Conservation (phyloP, 2,113 vertebrate species). For the Tetrax tetrax region DNA sequence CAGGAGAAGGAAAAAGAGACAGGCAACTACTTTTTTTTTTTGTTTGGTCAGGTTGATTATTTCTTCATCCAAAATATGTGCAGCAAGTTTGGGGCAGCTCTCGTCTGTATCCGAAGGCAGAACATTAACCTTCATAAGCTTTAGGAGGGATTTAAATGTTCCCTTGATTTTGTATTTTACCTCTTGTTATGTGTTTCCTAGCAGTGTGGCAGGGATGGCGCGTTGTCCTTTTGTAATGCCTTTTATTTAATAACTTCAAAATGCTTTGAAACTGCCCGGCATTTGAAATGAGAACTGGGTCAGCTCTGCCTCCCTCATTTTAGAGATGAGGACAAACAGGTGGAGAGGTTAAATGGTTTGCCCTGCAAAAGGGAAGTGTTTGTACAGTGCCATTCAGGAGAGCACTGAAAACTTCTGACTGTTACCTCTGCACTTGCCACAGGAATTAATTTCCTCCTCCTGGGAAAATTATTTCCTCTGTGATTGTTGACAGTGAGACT, state of each 20-base stretch:
- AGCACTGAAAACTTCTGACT: background rate
- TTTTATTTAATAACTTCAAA: constrained; percentile 26
- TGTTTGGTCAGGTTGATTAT: background rate
- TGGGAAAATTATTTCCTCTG: background rate
- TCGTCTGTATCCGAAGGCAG: background rate
- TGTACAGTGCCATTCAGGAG: background rate
- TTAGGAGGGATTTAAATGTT: constrained; percentile 1
- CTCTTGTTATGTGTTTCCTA: background rate
- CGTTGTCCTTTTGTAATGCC: background rate
- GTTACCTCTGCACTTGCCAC: background rate
- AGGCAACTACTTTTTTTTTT: background rate
- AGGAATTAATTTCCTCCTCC: constrained; percentile 17
- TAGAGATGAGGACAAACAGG: constrained; percentile 22
- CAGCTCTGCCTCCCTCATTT: constrained; percentile 53
- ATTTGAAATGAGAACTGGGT: constrained; percentile 24
- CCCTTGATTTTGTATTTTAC: background rate
- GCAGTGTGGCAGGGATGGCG: background rate
- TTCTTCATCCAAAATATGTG: background rate
- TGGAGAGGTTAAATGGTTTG: constrained; percentile 48
- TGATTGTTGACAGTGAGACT: background rate
- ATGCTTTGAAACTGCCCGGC: background rate
- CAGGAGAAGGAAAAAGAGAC: background rate
- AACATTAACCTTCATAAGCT: background rate
- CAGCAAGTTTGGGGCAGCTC: background rate
- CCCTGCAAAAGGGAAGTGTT: background rate